phyloP scores from a whole-genome alignment of 2,888 invertebrate genomes.

The Cryptus viduatorius region DNA sequence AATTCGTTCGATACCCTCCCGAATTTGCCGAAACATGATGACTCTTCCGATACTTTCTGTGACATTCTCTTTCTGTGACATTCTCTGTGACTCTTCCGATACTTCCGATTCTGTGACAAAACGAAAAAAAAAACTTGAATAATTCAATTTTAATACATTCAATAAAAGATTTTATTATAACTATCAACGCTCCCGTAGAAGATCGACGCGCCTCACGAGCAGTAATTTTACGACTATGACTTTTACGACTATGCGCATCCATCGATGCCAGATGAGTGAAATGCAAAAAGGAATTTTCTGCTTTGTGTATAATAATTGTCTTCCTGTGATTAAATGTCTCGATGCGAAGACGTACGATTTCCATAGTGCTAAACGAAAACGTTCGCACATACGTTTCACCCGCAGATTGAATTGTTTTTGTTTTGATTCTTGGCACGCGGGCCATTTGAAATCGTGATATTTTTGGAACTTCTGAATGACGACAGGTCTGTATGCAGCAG shows the following conservation, averaged over 20 bases:
- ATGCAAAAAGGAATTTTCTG: constrained; percentile 33
- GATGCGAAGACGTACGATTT: constrained; percentile 60
- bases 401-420: constrained; percentile 63
- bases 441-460: constrained; percentile 37
- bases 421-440: constrained; percentile 41
- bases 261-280: neutral
- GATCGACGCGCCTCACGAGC: neutral
- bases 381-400: constrained; percentile 20
- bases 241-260: constrained; percentile 19
- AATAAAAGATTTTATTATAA: no score
- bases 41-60: no score
- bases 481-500: neutral
- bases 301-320: constrained; percentile 37
- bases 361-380: constrained; percentile 57
- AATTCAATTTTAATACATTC: no score
- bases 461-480: constrained; percentile 29
- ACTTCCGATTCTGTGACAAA: no score
- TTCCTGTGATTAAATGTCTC: constrained; percentile 36
- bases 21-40: no score
- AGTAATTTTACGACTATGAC: neutral
- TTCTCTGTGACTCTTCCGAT: no score
- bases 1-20: no score
- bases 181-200: no score
- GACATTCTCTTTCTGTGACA: no score
- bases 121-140: no score